Conservation (phyloP, 2,888 invertebrate genomes). For the Stegophylla sp. region DNA sequence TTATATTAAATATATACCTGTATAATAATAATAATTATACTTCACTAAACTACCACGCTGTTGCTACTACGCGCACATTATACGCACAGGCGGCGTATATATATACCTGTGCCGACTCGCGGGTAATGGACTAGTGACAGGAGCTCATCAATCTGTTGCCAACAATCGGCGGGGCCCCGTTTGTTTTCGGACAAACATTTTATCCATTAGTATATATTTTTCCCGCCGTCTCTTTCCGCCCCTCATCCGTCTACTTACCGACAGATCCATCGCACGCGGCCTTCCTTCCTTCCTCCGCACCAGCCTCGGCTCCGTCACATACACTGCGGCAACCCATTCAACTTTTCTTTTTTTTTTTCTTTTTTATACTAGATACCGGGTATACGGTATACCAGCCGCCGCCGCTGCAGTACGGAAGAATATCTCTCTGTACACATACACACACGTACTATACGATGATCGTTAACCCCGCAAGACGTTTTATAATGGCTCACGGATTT, state of each 20-base stretch:
- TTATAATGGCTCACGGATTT: slow-evolving; percentile 43
- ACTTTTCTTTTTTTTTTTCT: slow-evolving; percentile 2
- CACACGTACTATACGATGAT: too few species aligned
- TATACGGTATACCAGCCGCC: neutral
- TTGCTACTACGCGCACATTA: neutral
- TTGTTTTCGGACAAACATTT: slow-evolving; percentile 59
- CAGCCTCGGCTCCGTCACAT: neutral
- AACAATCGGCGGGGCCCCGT: slow-evolving; percentile 54
- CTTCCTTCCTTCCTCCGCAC: neutral
- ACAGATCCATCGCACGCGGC: neutral
- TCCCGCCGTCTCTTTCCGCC: neutral
- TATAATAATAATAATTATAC: neutral
- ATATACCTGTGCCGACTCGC: slow-evolving; percentile 5
- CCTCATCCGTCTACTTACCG: too few species aligned
- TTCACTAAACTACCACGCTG: neutral
- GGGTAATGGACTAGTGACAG: slow-evolving; percentile 58
- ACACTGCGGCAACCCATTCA: neutral
- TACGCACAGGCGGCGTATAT: neutral
- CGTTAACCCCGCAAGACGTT: slow-evolving; percentile 22
- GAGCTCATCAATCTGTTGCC: slow-evolving; percentile 58
- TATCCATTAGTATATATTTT: slow-evolving; percentile 54
- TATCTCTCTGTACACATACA: too few species aligned
- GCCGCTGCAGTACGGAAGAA: neutral
- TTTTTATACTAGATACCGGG: neutral
- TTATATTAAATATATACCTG: neutral